These are phyloP conservation scores for Apaloderma vittatum DNA, from an alignment of 2,113 vertebrate genomes.

Conservation along the genomic window DNA sequence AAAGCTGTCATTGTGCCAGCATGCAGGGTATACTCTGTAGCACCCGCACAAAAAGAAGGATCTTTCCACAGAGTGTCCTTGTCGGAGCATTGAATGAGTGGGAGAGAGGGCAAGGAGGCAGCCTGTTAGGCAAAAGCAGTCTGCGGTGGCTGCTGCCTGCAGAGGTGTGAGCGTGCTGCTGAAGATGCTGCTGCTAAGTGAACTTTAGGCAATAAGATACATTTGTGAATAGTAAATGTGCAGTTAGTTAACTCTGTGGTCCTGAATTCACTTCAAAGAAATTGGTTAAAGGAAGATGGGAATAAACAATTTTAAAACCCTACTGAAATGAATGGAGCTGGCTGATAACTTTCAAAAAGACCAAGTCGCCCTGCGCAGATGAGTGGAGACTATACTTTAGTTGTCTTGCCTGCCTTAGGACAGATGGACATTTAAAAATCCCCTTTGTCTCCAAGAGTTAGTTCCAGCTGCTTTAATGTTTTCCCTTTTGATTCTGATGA, in stretches of 20 bases:
- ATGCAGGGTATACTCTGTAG: rapidly evolving
- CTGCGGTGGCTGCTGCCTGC: neutral
- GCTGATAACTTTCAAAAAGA: neutral
- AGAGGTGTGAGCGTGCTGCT: neutral
- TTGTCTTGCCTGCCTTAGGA: too few relatives aligned
- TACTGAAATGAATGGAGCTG: neutral
- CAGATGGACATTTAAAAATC: too few relatives aligned
- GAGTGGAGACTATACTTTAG: neutral
- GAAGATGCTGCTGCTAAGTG: neutral
- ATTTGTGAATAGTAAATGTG: neutral
- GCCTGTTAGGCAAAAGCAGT: neutral
- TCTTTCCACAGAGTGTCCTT: neutral
- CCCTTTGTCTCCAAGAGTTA: rapidly evolving
- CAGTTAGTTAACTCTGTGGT: neutral
- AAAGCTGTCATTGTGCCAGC: neutral
- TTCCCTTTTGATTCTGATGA: neutral
- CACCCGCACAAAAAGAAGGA: neutral
- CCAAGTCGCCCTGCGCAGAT: neutral
- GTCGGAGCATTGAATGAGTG: rapidly evolving
- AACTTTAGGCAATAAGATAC: neutral
- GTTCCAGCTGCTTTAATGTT: neutral
- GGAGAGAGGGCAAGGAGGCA: neutral
- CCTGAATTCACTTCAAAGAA: neutral
- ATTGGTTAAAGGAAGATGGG: neutral
- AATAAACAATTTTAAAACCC: neutral